Evolutionary conservation across 2,797 vertebrate species (phyloP).

Genomic region (Acomys russatus): DNA sequence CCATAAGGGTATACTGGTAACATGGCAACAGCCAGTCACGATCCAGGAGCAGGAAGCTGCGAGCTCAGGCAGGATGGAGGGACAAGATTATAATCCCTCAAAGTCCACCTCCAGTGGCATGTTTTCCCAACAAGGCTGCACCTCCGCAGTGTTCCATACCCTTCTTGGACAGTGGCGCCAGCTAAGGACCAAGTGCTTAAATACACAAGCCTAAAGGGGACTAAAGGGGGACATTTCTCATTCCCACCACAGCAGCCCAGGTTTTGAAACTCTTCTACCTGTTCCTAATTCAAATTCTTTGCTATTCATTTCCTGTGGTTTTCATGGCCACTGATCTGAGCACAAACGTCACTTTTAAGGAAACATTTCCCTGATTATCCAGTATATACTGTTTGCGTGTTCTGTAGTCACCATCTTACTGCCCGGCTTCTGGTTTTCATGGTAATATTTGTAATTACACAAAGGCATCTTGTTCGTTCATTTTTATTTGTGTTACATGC

Average conservation of each 20-base stretch:
- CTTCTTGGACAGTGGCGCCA: not conserved
- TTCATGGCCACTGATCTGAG: not conserved
- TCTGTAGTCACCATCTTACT: not conserved
- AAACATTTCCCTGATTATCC: not conserved
- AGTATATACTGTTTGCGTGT: not conserved
- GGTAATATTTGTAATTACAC: conserved; percentile 20
- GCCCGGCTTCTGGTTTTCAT: not conserved
- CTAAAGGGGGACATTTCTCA: not conserved
- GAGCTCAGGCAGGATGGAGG: not conserved
- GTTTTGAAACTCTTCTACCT: not conserved
- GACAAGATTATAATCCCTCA: not conserved
- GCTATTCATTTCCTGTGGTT: not conserved
- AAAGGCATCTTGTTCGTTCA: not conserved
- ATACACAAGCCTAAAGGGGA: not conserved
- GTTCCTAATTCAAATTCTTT: not conserved
- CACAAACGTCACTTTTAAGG: not conserved
- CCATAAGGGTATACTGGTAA: not conserved
- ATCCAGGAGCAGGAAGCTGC: not conserved
- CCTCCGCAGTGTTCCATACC: not conserved
- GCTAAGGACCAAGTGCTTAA: not conserved
- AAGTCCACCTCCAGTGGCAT: not conserved
- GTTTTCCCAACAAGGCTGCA: not conserved
- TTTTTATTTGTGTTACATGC: conserved; percentile 30
- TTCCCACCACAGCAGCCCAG: too few species aligned
- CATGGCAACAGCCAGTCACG: too few species aligned